Base-by-base conservation (phyloP, 1,140 invertebrate genomes). In the Babylonia areolata region DNA sequence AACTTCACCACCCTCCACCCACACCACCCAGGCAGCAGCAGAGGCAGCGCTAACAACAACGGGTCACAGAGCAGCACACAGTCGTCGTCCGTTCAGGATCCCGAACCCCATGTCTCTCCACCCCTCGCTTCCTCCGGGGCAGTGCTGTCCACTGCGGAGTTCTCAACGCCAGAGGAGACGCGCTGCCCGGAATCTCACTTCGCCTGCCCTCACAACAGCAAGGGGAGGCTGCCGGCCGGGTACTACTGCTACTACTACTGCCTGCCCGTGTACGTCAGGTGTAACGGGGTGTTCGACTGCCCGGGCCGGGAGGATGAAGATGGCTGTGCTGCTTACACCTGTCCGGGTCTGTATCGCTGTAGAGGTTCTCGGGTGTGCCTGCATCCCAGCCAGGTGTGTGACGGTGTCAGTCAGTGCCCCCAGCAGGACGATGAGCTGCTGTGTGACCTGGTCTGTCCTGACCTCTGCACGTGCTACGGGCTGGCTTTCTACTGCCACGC, bases 231-330 rank as follows among this genome's bases (percentile, higher is more conserved):
- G 1, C 40, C 5, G 9, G 11, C 31, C 28, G 1, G 23, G 17
- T 51, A 51, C n/a, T 42, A 46, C 31, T 80, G 78, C 31, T 17
- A 51, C 2, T 51, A 51, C n/a, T 42, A 46, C 31, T 80, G 78
- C 31, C 37, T 80, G 39, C 78, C 78, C 0, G 3, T 80, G 40
- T 80, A 80, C 42, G n/a, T 80, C 39, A 37, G 78, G 37, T 80
- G 78, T 51, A 80, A 80, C 40, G 78, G 46, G 20, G 46, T 80
- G 78, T 80, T 33, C 40, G 78, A 80, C 40, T 80, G 78, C 40
- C 78, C 78, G 17, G 78, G 42, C n/a, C 78, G 40, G 23, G 42
- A 40, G n/a, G 78, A 80, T 40, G 78, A 80, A 28, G 78, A 37
- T 5, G 42, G n/a, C 17, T 80, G 78, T 46, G 39, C 37, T 31